phyloP scores from a whole-genome alignment of 2,888 invertebrate genomes.

The Andrena marginata region DNA sequence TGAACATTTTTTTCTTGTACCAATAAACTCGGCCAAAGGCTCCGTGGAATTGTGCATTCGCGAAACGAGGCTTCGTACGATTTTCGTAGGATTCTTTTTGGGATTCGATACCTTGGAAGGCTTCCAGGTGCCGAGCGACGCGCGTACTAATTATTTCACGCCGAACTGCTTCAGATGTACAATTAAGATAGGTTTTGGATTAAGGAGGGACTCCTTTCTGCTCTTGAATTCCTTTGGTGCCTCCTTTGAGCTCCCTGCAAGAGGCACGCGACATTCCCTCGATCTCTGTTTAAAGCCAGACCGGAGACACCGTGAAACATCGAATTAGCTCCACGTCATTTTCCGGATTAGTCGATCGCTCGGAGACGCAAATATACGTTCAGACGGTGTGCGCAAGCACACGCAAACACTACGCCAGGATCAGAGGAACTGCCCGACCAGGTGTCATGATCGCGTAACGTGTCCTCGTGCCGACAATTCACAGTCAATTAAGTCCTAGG shows the following conservation, averaged over 20 bases:
- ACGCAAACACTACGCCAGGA: neutral
- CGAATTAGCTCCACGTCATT: constrained; percentile 71
- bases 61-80: too few species aligned
- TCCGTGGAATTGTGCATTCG: neutral
- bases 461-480: constrained; percentile 47
- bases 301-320: constrained; percentile 74
- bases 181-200: neutral
- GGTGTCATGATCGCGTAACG: constrained; percentile 35
- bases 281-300: constrained; percentile 61
- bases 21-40: constrained; percentile 5
- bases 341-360: constrained; percentile 45
- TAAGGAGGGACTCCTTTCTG: neutral
- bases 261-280: neutral
- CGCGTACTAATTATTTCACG: constrained; percentile 1
- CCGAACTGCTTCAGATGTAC: neutral
- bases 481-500: constrained; percentile 59
- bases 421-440: neutral
- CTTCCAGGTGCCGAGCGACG: too few species aligned
- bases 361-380: constrained; percentile 35
- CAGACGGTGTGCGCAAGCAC: neutral
- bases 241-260: too few species aligned
- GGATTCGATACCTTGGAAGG: too few species aligned
- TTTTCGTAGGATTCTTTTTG: too few species aligned
- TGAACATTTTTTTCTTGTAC: neutral
- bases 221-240: neutral